Base-by-base conservation (phyloP, 2,888 invertebrate genomes). In the Lepidonotus clava region DNA sequence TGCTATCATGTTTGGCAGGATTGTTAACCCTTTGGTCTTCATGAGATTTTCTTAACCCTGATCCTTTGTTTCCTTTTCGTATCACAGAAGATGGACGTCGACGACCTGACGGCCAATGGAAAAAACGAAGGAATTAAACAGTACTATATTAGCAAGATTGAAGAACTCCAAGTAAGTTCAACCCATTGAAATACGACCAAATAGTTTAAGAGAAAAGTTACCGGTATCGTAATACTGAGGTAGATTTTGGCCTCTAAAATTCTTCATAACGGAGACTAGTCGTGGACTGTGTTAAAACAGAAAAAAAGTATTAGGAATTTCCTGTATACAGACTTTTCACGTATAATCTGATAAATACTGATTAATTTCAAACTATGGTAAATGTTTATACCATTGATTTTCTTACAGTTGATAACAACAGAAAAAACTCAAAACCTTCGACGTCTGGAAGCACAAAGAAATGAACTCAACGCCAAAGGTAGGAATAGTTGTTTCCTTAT, bases 401-500 rank as follows among this genome's bases (percentile, higher is more conserved):
- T 83, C 86, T 91, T 93, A 77, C 90, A 95, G 95, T 95, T 99
- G 86, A 96, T 98, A 91, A 98, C 99, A 5, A 97, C 98, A n/a
- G 99, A 99, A 92, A 99, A 99, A 93, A 97, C 98, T 91, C 99
- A 99, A 95, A 99, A 99, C 95, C 95, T 99, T 84, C 96, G 99
- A 86, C 97, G 99, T 94, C 95, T 99, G 88, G 99, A 99, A 95
- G 99, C 99, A 24, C 99, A 99, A 94, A 96, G 99, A 90, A 99
- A 99, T 96, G 99, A 99, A 94, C 96, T 99, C 0, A 99, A 99
- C 95, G 98, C 98, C 11, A 99, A 99, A 96, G 98, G 97, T 97
- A 89, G 86, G 66, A 85, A 18, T 28, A 8, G 8, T 83, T 46
- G 41, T n/a, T 21, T 51, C 51, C 11, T 51, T 14, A 51, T 21